Base-by-base conservation (phyloP, 2,888 invertebrate species). In the Eugnorisma glareosa region DNA sequence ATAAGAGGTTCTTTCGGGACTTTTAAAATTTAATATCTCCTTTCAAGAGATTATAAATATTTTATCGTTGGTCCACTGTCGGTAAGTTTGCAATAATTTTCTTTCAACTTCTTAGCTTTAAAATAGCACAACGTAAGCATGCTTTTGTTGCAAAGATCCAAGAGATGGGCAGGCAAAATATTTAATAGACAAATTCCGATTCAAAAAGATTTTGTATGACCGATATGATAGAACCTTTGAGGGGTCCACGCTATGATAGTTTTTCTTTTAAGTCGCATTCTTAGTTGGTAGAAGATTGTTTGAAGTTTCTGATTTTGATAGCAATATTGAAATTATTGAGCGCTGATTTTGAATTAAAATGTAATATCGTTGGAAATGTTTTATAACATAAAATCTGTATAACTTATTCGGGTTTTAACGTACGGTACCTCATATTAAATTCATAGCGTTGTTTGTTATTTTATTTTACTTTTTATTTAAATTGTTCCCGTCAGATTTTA, bases 81-180 rank as follows among this genome's bases (percentile, higher is more conserved):
- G 85, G 73, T 81, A 86, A 83, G 76, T 86, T 86, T 85, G 77
- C 78, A 83, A 84, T 87, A 4, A 24, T 15, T 84, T 83, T 79
- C 77, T 91, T 92, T 93, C 92, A 63, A 18, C 90, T 76, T 88
- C 80, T 82, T 79, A 79, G 82, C 82, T 86, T 89, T 89, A 91
- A 91, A 89, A 67, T 78, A 89, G 88, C 81, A 7, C 10, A 48
- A 89, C 83, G 10, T 18, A 48, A 40, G n/a, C 51, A 11, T 35
- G 18, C 89, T 90, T 90, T 89, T 84, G 87, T 85, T 81, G 71
- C 67, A 69, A 87, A 86, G 82, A 90, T 92, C 92, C 86, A 88
- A 89, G 90, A 88, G 83, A 87, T 87, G 77, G 82, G 79, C 77
- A 71, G 13, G 73, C 84, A 86, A 87, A 86, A 86, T 91, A 90